These are phyloP conservation scores for Thymelicus acteon DNA, from an alignment of 2,888 invertebrate species.

Conservation along the genomic window DNA sequence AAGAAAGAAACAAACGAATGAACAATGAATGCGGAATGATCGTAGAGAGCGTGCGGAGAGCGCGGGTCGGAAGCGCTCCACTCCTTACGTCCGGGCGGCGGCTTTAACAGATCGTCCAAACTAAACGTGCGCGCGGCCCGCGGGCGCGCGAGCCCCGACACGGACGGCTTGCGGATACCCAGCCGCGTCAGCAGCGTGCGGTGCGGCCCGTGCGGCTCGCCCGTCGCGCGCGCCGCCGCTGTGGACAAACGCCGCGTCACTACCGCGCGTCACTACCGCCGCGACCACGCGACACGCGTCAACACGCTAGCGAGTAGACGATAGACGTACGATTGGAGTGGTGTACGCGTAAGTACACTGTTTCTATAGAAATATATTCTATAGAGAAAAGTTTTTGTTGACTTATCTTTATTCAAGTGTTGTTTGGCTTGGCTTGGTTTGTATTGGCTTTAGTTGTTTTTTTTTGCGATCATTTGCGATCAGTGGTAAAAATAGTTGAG, in stretches of 20 bases:
- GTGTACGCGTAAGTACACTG: no score
- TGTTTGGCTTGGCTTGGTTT: no score
- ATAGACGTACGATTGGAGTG: constrained; percentile 2
- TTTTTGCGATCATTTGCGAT: no score
- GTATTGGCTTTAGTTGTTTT: no score
- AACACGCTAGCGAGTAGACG: constrained; percentile 44
- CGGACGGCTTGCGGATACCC: constrained; percentile 95
- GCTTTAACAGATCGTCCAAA: constrained; percentile 94
- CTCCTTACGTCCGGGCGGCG: constrained; percentile 92
- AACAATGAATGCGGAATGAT: constrained; percentile 36
- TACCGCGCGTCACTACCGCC: constrained; percentile 49
- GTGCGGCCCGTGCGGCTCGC: constrained; percentile 59
- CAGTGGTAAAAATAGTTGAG: no score
- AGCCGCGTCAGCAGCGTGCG: constrained; percentile 92
- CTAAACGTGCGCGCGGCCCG: constrained; percentile 92
- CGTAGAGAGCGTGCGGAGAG: constrained; percentile 65
- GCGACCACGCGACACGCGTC: not conserved
- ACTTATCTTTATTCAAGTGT: no score
- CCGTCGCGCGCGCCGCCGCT: constrained; percentile 65
- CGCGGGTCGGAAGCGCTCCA: constrained; percentile 62
- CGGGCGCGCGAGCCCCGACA: constrained; percentile 90
- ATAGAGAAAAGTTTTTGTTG: no score
- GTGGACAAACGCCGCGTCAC: constrained; percentile 83
- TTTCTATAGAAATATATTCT: no score
- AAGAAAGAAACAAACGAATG: not conserved